A percentile compares a stretch with the other conserved stretches of the same genome.
phyloP scores from a whole-genome alignment of 2,888 invertebrate genomes.

The Polymixis flavicincta region DNA sequence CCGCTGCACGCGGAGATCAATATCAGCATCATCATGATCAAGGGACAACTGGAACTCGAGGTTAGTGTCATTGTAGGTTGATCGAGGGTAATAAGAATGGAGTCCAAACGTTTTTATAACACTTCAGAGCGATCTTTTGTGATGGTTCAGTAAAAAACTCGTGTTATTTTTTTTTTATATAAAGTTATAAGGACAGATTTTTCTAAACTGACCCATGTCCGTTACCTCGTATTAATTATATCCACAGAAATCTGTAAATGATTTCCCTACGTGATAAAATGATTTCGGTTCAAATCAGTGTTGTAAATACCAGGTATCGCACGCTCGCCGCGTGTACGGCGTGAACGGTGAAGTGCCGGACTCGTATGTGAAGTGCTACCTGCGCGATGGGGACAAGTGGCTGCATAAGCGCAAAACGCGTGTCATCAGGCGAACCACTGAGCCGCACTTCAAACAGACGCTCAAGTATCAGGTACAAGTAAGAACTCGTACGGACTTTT shows the following conservation, averaged over 20 bases:
- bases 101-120: not conserved
- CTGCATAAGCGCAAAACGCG: conserved; percentile 97
- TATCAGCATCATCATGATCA: conserved; percentile 96
- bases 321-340: conserved; percentile 87
- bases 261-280: not conserved
- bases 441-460: conserved; percentile 97
- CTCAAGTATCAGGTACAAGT: conserved; percentile 93
- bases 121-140: not conserved
- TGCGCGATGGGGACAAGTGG: conserved; percentile 96
- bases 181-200: not conserved
- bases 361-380: conserved; percentile 98
- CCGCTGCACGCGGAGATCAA: conserved; percentile 95
- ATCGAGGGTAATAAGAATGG: not conserved
- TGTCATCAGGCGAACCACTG: conserved; percentile 94
- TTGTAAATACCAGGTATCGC: conserved; percentile 79
- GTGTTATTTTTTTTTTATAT: too few species aligned
- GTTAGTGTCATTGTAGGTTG: conserved; percentile 71
- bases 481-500: conserved; percentile 56
- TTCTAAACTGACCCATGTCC: too few species aligned
- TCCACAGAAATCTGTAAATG: not conserved
- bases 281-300: not conserved
- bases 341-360: conserved; percentile 94
- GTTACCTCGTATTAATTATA: not conserved
- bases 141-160: not conserved
- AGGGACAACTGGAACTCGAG: conserved; percentile 97